phyloP scores from a whole-genome alignment of 2,113 vertebrate species.

The Vicugna pacos region DNA sequence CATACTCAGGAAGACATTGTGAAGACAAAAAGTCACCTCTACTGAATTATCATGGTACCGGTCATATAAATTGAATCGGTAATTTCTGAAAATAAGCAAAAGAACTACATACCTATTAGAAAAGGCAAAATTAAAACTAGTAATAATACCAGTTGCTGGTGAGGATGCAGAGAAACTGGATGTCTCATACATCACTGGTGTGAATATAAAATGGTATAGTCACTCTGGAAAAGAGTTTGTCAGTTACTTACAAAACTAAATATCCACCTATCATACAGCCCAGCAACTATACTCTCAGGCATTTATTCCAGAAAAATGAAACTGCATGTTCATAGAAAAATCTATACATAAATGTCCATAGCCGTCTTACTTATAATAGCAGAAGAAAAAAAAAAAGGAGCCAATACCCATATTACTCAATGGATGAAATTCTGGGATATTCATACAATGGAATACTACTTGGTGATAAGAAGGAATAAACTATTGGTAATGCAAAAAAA shows the following conservation, averaged over 20 bases:
- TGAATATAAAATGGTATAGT: constrained; percentile 4
- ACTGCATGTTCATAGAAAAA: constrained; percentile 32
- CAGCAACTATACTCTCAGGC: background rate
- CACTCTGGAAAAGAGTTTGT: constrained; percentile 4
- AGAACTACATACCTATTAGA: background rate
- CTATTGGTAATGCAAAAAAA: background rate
- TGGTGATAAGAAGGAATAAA: background rate
- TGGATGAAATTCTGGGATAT: background rate
- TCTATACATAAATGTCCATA: background rate
- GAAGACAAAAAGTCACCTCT: background rate
- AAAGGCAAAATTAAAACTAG: constrained; percentile 19
- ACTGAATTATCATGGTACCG: background rate
- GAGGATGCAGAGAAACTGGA: background rate
- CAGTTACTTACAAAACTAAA: constrained; percentile 7
- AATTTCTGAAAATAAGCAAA: constrained; percentile 33
- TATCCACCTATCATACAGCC: background rate
- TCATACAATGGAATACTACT: background rate
- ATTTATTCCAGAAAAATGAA: constrained; percentile 30
- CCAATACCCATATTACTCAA: background rate
- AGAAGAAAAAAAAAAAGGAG: background rate
- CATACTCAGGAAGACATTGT: background rate
- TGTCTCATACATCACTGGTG: background rate
- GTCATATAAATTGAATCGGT: background rate
- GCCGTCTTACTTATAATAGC: background rate
- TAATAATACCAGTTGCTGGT: background rate